Base-by-base conservation (phyloP, 1,140 invertebrate genomes). In the Marisa cornuarietis region DNA sequence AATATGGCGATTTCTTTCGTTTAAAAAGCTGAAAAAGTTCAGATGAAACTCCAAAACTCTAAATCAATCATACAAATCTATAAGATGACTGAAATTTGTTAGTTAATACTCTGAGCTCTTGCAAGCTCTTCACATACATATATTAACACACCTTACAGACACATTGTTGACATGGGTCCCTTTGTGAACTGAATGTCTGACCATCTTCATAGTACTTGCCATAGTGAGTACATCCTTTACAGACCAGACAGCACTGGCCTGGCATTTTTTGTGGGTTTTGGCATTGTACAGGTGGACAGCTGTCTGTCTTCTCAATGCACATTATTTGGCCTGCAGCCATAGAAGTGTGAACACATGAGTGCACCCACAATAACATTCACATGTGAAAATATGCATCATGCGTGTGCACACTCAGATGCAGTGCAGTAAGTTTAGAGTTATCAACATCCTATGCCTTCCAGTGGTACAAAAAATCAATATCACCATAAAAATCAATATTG, bases 201-300 rank as follows among this genome's bases (percentile, higher is more conserved):
- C 88, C 88, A 74, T 89, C 84, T 52, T 82, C 71, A 71, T 86
- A 90, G 10, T 83, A 82, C 24, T 72, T 65, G 8, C 85, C 83
- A 63, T 84, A 79, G 81, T 87, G 87, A 42, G 82, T 78, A 84
- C 89, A 90, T 11, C 80, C 81, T 14, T 82, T 78, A 80, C 88
- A 90, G 16, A 84, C 76, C 18, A 88, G 89, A 80, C 89, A 90
- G 79, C 89, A 90, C 77, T 86, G 69, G 14, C 88, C 88, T 5
- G 76, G 62, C 26, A 81, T 71, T 9, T 66, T 65, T 20, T 71
- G 73, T 24, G 88, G 85, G 14, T 83, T 77, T 9, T 62, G 66
- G 84, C 89, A 90, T 18, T 63, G 54, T 14, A 80, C 26, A 13
- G 78, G 75, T 0, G 86, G 82, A 79, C 89, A 90, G 14, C 75